Percentiles rank a stretch among this genome's conserved stretches.
These are phyloP conservation scores for Acrobasis suavella DNA, from an alignment of 2,888 invertebrate genomes.

Conservation along the genomic window DNA sequence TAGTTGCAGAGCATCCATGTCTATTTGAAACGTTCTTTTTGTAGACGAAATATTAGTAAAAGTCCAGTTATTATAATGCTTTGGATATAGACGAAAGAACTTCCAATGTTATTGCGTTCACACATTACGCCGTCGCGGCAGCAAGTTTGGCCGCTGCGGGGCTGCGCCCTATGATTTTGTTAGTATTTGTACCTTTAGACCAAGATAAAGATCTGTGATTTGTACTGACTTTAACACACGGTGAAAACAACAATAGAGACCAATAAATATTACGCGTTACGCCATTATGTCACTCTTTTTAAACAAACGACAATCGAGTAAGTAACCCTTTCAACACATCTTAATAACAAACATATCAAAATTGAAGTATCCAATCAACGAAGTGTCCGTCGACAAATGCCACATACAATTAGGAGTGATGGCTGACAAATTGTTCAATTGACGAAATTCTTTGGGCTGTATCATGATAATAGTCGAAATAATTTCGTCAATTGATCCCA, in stretches of 20 bases:
- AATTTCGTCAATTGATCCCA: too few relatives aligned
- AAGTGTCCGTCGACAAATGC: not conserved
- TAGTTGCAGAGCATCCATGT: not conserved
- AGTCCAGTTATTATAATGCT: too few relatives aligned
- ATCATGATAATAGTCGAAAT: too few relatives aligned
- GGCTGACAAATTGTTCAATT: not conserved
- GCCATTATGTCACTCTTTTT: not conserved
- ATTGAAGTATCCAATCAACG: not conserved
- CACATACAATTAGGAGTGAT: not conserved
- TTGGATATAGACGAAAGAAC: too few relatives aligned
- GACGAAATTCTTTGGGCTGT: not conserved
- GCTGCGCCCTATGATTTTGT: too few relatives aligned
- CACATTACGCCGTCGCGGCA: too few relatives aligned
- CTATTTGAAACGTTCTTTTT: not conserved
- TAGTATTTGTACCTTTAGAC: too few relatives aligned
- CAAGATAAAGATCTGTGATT: too few relatives aligned
- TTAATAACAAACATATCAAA: not conserved
- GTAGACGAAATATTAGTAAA: too few relatives aligned
- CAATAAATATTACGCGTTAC: not conserved
- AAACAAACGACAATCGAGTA: not conserved
- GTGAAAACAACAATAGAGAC: not conserved
- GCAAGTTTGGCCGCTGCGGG: too few relatives aligned
- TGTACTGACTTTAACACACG: too few relatives aligned
- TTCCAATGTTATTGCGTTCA: too few relatives aligned
- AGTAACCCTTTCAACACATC: not conserved